Conservation (phyloP, 2,113 vertebrate species). For the Hassar affinis region DNA sequence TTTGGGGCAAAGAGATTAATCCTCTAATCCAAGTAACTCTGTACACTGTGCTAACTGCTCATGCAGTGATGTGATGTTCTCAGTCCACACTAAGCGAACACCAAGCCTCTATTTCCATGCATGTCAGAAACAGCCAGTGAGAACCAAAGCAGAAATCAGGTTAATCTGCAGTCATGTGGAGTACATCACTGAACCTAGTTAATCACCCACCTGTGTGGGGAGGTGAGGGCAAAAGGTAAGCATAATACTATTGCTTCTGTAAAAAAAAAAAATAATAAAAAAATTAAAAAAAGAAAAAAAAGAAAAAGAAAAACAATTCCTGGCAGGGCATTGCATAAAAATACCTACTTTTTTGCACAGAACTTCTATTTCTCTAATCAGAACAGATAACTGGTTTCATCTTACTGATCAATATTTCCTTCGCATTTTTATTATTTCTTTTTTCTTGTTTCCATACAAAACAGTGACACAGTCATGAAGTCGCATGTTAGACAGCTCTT, state of each 20-base stretch:
- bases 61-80: neutral
- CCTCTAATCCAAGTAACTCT: neutral
- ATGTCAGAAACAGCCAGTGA: neutral
- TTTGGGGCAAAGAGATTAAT: neutral
- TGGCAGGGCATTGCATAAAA: neutral
- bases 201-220: neutral
- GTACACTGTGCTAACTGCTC: neutral
- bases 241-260: neutral
- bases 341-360: neutral
- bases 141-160: neutral
- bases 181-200: neutral
- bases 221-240: neutral
- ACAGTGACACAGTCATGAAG: neutral
- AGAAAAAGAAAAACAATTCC: neutral
- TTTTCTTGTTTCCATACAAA: neutral
- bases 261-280: neutral
- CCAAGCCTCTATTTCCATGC: neutral
- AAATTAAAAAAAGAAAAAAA: too few relatives aligned
- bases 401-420: neutral
- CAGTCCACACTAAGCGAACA: neutral
- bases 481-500: neutral
- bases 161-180: neutral
- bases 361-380: neutral
- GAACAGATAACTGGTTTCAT: neutral
- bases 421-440: neutral